Evolutionary conservation across 2,797 vertebrate genomes (phyloP), one percentile per base, ranked within the genome.

Genomic region (Babyrousa celebensis): DNA sequence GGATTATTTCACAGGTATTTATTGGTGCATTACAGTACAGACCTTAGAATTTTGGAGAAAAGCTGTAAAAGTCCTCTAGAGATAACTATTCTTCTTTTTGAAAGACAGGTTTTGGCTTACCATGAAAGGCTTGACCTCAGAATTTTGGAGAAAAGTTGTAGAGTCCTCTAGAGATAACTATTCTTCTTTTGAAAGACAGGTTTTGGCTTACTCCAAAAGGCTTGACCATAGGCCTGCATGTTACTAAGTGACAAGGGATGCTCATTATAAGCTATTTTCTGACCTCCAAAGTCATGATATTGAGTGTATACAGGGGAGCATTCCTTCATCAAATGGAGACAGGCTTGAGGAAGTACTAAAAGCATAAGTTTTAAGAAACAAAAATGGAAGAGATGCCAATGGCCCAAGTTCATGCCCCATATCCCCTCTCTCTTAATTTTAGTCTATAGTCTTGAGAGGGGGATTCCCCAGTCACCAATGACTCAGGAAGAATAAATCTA

Each of bases 401-500:
- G 9, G n/a, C 11, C 21, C 27, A 32, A 25, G 58, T 23, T 95
- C 72, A 77, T 85, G 32, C 2, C 17, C 25, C 18, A 36, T 18
- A 43, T 12, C 16, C 1, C 29, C 6, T 89, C 1, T 25, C n/a
- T 62, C 48, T 83, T 72, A 72, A 27, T 15, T 9, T 21, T 2
- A 17, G 65, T 62, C 25, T 63, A 2, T 32, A 3, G 3, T 36
- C 23, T 94, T 32, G 79, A 88, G 65, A 20, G 23, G 12, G 79
- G 90, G 43, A 6, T 48, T 70, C 20, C 14, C 23, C 20, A 52
- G 21, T 72, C 27, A 82, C 20, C 20, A 63, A 6, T 85, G 20
- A 93, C n/a, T 78, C 32, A 88, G 48, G 52, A 83, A 63, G 60
- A 75, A 79, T 40, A 86, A 71, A 93, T 84, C n/a, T 15, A 1